Evolutionary conservation across 1,140 invertebrate species (phyloP).

Genomic region (Drosophila murphyi): DNA sequence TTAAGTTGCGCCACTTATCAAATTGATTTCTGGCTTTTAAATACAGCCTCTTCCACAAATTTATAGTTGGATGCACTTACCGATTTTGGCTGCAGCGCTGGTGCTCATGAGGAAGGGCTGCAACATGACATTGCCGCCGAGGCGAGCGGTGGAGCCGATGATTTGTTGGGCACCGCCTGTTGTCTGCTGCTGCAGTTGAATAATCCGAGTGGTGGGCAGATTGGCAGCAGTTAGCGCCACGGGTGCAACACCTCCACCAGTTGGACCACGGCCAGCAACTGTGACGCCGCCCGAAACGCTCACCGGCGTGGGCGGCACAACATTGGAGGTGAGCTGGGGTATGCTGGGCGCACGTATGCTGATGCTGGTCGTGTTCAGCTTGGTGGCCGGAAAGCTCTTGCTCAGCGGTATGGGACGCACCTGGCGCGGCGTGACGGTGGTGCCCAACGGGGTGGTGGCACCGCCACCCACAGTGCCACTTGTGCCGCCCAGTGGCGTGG

Average conservation of each 20-base stretch:
- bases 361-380: slow-evolving; percentile 80
- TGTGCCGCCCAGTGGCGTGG: slow-evolving; percentile 54
- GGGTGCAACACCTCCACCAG: slow-evolving; percentile 45
- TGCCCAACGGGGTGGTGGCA: slow-evolving; percentile 62
- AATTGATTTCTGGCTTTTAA: too few species aligned
- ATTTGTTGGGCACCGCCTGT: slow-evolving; percentile 71
- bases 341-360: slow-evolving; percentile 80
- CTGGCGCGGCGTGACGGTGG: slow-evolving; percentile 67
- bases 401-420: slow-evolving; percentile 77
- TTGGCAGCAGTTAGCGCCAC: slow-evolving; percentile 63
- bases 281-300: slow-evolving; percentile 62
- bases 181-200: slow-evolving; percentile 80
- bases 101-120: slow-evolving; percentile 82
- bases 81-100: slow-evolving; percentile 72
- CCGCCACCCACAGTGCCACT: slow-evolving; percentile 30
- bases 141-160: slow-evolving; percentile 66
- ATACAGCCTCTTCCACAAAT: background rate
- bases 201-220: slow-evolving; percentile 78
- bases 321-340: slow-evolving; percentile 60
- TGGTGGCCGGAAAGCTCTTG: slow-evolving; percentile 71
- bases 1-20: too few species aligned
- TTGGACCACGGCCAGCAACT: slow-evolving; percentile 55
- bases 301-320: slow-evolving; percentile 59
- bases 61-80: slow-evolving; percentile 42
- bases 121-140: slow-evolving; percentile 77